Base-by-base conservation (phyloP, 2,797 vertebrate species). In the Pantherophis vulpinus region DNA sequence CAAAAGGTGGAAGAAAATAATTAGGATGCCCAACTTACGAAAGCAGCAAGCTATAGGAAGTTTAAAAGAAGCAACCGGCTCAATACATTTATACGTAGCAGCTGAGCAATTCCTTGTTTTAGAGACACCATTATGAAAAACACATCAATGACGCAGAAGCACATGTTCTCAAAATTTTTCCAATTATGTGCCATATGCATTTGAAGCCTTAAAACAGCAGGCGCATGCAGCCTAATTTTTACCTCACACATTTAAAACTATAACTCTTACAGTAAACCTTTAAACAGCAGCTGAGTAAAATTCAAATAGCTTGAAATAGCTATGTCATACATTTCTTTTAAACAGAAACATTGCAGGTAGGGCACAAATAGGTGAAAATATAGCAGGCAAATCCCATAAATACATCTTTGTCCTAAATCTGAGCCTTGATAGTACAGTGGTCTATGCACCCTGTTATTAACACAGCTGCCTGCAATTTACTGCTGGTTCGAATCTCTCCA, bases 281-380 rank as follows among this genome's bases (percentile, higher is more conserved):
- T n/a, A n/a, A 23, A 61, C 29, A 94, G 59, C 51, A 94, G 89
- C 56, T 37, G 25, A 90, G 32, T 86, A 91, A 79, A 94, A 94
- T n/a, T 12, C 0, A 94, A 70, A 42, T 10, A 79, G 32, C 70
- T 42, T 79, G 18, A 79, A 79, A 79, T 42, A 79, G 70, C 37
- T 23, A 92, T 8, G 89, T 55, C 88, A 87, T 74, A 5, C 4
- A 93, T 23, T 37, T 91, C 70, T 74, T 93, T 88, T 58, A 56
- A 56, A 37, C n/a, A 27, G 66, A 6, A 47, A 60, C 70, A 42
- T 79, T 20, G 1, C 3, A 79, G 37, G 18, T 79, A 79, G 18
- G 32, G 70, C 18, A 42, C 32, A 79, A 42, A 10, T 42, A 79
- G 70, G 70, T 10, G 32, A 79, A 79, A 79, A 79, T 63, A 32